Evolutionary conservation across 2,113 vertebrate genomes (phyloP), one percentile per base, ranked within the genome.

Genomic region (Caloenas nicobarica): DNA sequence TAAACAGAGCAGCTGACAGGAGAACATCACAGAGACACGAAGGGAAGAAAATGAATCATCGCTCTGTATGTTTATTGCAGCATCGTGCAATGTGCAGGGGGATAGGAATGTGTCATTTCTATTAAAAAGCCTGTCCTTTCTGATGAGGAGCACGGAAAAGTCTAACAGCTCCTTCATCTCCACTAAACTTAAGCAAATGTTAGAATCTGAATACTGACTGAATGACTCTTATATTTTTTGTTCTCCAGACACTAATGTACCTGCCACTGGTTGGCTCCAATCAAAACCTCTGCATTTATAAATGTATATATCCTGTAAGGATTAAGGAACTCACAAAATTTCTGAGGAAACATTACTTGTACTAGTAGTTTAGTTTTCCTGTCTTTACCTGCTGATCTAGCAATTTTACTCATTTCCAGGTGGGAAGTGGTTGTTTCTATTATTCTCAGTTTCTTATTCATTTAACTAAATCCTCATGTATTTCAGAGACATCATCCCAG

Each of bases 241-340:
- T 61, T 65, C 31, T 81, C 21, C 17, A 42, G 46, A 57, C 31
- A 34, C 3, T 76, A 36, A 65, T 38, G 14, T 62, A 17, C 11
- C 7, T 64, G 28, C 24, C 34, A 66, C 13, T 69, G 31, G 2
- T 26, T 56, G 38, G 13, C 10, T 69, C 7, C 26, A 38, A 10
- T 34, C 29, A 44, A 53, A 84, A 42, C 4, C 3, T 48, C 25
- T 65, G 15, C 65, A 8, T 42, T 46, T 86, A 29, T 29, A 50
- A 46, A 25, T 9, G 3, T 19, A 57, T 3, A 4, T 48, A 17
- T 11, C 0, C 0, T 8, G 5, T 19, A 51, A 85, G 13, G 29
- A 42, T 53, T 44, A 34, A 84, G 18, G 25, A 81, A 87, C 2
- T 5, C 16, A 13, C 4, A 76, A 3, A 31, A 31, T 54, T 85